Base-by-base conservation (phyloP, 2,113 vertebrate species). In the Halichoerus grypus region DNA sequence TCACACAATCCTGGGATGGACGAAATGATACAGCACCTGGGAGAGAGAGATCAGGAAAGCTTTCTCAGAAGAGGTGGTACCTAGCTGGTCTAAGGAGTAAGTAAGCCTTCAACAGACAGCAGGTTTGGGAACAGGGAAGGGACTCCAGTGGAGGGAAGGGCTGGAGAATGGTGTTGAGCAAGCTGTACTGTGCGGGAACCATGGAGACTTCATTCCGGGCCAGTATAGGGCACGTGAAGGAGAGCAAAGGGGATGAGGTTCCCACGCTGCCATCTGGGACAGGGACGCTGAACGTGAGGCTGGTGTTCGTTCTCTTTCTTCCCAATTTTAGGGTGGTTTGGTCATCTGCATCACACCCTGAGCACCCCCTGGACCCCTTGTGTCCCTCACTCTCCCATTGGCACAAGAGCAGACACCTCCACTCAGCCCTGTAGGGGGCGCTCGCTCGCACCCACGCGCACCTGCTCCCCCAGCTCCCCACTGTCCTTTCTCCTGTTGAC, bases 231-330 rank as follows among this genome's bases (percentile, higher is more conserved):
- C 6, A 0, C 1, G 4, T 13, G 71, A 28, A 61, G 57, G 42
- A 59, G 57, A 39, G 59, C 51, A 36, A 13, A 26, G 72, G 11
- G 14, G n/a, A 49, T 13, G 46, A 71, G 87, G 6, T 14, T 26
- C 9, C 7, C 0, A 9, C 18, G 10, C 18, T 21, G 9, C 0
- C 0, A 22, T 19, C 46, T 79, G 31, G 4, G 1, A 74, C 46
- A 53, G 84, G 65, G 59, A 76, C 26, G 26, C 33, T 36, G 84
- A 11, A 14, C n/a, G 4, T 1, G 1, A 55, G 14, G 33, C 9
- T 22, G 13, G 4, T 10, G 12, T 36, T 72, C 65, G 19, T 72
- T 79, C 42, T 53, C 28, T 65, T 5, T 89, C 51, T 4, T 31
- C 24, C 12, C 3, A 3, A 55, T 12, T 26, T 61, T 39, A 49